Base-by-base conservation (phyloP, 2,113 vertebrate genomes). In the Lepisosteus oculatus region DNA sequence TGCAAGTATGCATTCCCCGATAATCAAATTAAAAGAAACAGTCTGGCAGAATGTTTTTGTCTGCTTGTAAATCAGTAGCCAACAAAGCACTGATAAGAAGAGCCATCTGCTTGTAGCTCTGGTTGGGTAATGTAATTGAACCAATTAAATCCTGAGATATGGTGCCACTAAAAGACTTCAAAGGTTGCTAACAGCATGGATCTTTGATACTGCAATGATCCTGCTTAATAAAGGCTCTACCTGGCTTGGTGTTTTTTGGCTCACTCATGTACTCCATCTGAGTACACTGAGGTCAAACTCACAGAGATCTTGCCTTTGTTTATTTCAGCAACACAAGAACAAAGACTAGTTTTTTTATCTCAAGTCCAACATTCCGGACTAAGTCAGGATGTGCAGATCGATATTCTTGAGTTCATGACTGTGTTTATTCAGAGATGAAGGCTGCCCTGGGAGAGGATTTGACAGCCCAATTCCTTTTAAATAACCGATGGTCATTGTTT, bases 11-110 rank as follows among this genome's bases (percentile, higher is more conserved):
- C 9, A 9, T 51, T 51, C 47, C 47, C 47, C 3, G 47, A 51
- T 51, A 51, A 51, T 51, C 47, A 51, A 51, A 51, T 51, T 51
- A 51, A 51, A 51, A 51, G 5, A 51, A 51, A 51, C 9, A 51
- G 5, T 51, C 47, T 51, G 9, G 47, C 47, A 51, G 47, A 9
- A 51, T 51, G 13, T 64, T 17, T 43, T 17, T 64, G 13, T 64
- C 7, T 64, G 17, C 62, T 64, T 64, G 62, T 64, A 64, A 64
- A 15, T 64, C 62, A 64, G 62, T 64, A 64, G 42, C 15, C 62
- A 64, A 64, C 62, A 64, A 64, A 64, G 42, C 17, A 64, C 17
- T 64, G 62, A 64, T 64, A 64, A 64, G 62, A 64, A 4, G n/a
- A 64, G 62, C 62, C 17, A 41, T 64, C 62, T 64, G 62, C 62